Evolutionary conservation across 1,140 invertebrate genomes (phyloP).

Genomic region (Cardiocondyla obscurior): DNA sequence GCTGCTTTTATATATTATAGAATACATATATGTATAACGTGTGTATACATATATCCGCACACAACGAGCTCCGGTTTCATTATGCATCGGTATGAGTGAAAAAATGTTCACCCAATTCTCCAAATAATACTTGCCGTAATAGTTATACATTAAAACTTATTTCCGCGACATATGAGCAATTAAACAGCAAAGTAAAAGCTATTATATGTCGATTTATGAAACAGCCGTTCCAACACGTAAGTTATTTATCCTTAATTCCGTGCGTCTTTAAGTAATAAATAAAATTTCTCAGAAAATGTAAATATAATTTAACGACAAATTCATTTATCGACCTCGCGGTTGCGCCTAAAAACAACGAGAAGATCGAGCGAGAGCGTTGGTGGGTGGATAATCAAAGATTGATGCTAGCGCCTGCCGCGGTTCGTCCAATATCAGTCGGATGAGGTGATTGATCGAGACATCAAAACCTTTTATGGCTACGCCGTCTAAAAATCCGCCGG

Average conservation of each 20-base stretch:
- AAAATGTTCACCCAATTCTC: neutral
- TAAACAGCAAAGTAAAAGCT: too few species aligned
- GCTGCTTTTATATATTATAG: slow-evolving; percentile 25
- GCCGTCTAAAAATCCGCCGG: slow-evolving; percentile 58
- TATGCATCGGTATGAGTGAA: neutral
- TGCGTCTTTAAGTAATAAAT: too few species aligned
- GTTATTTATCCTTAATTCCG: too few species aligned
- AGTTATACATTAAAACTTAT: neutral
- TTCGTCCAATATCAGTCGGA: slow-evolving; percentile 71
- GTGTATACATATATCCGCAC: too few species aligned
- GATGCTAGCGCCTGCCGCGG: slow-evolving; percentile 59
- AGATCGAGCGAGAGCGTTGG: slow-evolving; percentile 24
- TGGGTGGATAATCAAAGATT: slow-evolving; percentile 72
- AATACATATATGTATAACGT: too few species aligned
- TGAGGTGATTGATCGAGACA: slow-evolving; percentile 69
- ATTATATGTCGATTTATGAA: too few species aligned
- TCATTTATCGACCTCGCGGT: slow-evolving; percentile 5
- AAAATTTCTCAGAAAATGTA: neutral
- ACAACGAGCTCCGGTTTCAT: slow-evolving; percentile 14
- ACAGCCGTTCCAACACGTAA: too few species aligned
- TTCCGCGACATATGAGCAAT: neutral
- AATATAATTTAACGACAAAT: slow-evolving; percentile 22
- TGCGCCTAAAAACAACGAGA: slow-evolving; percentile 35
- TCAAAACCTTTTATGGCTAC: slow-evolving; percentile 59
- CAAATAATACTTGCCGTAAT: slow-evolving; percentile 32